Conservation (phyloP, 2,113 vertebrate genomes). For the Reinhardtius hippoglossoides region DNA sequence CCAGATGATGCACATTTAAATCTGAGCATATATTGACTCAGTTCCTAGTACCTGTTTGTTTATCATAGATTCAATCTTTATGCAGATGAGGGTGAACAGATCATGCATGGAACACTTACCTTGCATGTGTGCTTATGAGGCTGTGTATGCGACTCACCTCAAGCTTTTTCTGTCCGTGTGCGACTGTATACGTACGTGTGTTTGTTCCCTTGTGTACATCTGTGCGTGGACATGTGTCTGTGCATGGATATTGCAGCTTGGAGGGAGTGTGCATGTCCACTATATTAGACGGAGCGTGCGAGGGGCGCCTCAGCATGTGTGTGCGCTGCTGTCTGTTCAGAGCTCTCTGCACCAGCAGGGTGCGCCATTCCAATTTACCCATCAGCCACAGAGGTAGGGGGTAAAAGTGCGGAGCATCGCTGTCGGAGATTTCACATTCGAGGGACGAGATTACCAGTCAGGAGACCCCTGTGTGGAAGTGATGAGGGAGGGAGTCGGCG, state of each 20-base stretch:
- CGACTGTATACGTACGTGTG: conserved; percentile 14
- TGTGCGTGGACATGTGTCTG: conserved; percentile 58
- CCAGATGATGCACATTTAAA: conserved; percentile 70
- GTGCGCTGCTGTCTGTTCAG: conserved; percentile 75
- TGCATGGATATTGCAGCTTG: conserved; percentile 79
- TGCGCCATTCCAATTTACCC: conserved; percentile 82
- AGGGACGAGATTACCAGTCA: conserved; percentile 83
- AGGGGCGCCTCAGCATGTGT: conserved; percentile 76
- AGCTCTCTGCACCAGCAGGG: conserved; percentile 82
- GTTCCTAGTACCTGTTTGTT: conserved; percentile 65
- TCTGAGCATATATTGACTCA: conserved; percentile 67
- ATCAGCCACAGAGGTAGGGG: conserved; percentile 77
- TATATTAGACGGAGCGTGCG: conserved; percentile 77
- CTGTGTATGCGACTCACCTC: conserved; percentile 47
- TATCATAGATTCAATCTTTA: conserved; percentile 78
- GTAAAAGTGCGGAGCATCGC: conserved; percentile 76
- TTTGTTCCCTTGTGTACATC: conserved; percentile 40
- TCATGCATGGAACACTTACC: conserved; percentile 62
- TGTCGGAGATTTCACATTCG: conserved; percentile 80
- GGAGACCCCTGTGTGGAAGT: conserved; percentile 76
- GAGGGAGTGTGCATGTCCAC: conserved; percentile 78
- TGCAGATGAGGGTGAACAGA: conserved; percentile 75
- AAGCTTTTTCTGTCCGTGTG: conserved; percentile 22
- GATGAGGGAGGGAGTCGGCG: conserved; percentile 76
- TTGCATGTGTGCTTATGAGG: conserved; percentile 47